phyloP scores from a whole-genome alignment of 2,797 vertebrate species.

The Heliangelus exortis region DNA sequence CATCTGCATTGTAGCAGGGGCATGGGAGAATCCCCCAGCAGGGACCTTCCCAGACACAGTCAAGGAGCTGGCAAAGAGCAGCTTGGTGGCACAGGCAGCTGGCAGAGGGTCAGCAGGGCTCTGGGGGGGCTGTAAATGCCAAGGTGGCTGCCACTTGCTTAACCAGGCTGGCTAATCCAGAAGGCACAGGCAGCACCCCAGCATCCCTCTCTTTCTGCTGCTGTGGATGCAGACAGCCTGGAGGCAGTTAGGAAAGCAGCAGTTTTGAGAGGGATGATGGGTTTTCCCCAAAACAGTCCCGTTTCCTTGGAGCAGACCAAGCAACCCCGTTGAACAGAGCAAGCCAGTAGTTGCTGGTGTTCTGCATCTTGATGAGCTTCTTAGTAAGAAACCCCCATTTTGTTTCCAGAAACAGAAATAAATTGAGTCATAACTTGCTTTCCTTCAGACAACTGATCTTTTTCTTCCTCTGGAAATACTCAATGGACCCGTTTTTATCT shows the following conservation, averaged over 20 bases:
- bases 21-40: not conserved
- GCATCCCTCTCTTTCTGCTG: not conserved
- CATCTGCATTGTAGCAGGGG: not conserved
- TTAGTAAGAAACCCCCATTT: not conserved
- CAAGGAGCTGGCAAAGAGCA: not conserved
- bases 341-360: not conserved
- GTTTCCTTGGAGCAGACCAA: not conserved
- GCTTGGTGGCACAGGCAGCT: not conserved
- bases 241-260: not conserved
- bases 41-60: not conserved
- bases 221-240: not conserved
- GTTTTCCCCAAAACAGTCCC: not conserved
- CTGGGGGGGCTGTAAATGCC: accelerated
- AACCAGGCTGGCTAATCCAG: not conserved
- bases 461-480: slow-evolving; percentile 38
- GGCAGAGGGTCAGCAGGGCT: not conserved
- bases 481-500: slow-evolving; percentile 24
- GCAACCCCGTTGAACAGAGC: not conserved
- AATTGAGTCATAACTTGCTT: slow-evolving; percentile 33
- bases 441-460: slow-evolving; percentile 46
- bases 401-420: slow-evolving; percentile 55
- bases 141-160: not conserved
- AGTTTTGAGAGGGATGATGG: not conserved
- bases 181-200: accelerated
- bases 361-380: not conserved